Conservation (phyloP, 2,888 invertebrate species). For the Pseudococcus jackbeardsleyi region DNA sequence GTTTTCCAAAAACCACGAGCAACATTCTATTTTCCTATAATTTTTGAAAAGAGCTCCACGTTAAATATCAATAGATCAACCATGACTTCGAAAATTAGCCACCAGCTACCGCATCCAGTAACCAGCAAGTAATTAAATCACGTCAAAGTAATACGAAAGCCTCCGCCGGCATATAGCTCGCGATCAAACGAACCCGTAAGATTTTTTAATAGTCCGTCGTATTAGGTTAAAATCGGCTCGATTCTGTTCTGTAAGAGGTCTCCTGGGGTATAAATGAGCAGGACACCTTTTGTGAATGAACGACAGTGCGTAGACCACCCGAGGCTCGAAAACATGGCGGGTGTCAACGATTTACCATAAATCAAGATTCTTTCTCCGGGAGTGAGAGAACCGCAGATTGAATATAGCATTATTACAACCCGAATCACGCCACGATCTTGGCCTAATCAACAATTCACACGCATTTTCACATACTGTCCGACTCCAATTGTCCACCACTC, state of each 20-base stretch:
- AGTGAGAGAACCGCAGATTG: conserved; percentile 36
- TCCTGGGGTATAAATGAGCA: conserved; percentile 64
- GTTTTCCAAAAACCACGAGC: background rate
- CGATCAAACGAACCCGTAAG: conserved; percentile 51
- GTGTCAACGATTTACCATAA: conserved; percentile 65
- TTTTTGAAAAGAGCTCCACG: background rate
- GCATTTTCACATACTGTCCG: conserved; percentile 1
- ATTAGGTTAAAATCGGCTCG: conserved; percentile 62
- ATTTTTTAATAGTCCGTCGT: conserved; percentile 59
- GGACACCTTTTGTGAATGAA: conserved; percentile 65
- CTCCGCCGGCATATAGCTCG: conserved; percentile 1
- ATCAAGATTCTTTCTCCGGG: conserved; percentile 59
- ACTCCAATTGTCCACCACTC: background rate
- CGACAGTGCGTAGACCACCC: conserved; percentile 65
- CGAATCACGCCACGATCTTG: conserved; percentile 38
- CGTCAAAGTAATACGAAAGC: conserved; percentile 1
- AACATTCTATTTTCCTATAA: conserved; percentile 26
- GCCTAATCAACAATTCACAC: conserved; percentile 62
- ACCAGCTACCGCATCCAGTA: conserved; percentile 24
- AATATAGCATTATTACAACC: conserved; percentile 64
- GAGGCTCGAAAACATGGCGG: conserved; percentile 61
- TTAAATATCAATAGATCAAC: conserved; percentile 36
- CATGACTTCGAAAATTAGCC: conserved; percentile 42
- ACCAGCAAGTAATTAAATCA: conserved; percentile 32
- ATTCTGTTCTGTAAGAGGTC: conserved; percentile 63